Evolutionary conservation across 1,140 invertebrate species (phyloP).

Genomic region (Maconellicoccus hirsutus): DNA sequence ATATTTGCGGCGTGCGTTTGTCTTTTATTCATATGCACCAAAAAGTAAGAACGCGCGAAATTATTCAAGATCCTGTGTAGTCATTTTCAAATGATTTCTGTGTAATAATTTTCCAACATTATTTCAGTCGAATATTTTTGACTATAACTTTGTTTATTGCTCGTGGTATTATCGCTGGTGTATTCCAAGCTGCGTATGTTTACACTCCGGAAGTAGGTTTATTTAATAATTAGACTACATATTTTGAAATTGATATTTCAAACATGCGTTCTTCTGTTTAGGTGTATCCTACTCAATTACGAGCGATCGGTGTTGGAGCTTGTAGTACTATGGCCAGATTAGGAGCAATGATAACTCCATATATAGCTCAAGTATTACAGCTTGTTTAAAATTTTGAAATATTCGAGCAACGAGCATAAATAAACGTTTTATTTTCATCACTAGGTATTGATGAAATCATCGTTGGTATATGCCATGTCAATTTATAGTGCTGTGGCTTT

Average conservation of each 20-base stretch:
- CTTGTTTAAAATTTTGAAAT: not conserved
- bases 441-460: slow-evolving; percentile 56
- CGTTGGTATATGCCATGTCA: slow-evolving; percentile 53
- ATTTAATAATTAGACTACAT: not conserved
- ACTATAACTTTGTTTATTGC: slow-evolving; percentile 80
- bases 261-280: too few relatives aligned
- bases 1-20: slow-evolving; percentile 72
- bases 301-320: slow-evolving; percentile 76
- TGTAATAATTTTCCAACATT: not conserved
- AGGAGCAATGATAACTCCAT: slow-evolving; percentile 85
- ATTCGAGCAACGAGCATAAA: not conserved
- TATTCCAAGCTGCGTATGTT: slow-evolving; percentile 90
- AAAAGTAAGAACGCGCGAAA: slow-evolving; percentile 47
- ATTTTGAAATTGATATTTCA: slow-evolving; percentile 24
- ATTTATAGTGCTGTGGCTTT: slow-evolving; percentile 62
- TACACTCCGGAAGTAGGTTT: slow-evolving; percentile 78
- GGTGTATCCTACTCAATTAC: slow-evolving; percentile 76
- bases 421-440: slow-evolving; percentile 29
- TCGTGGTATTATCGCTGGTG: slow-evolving; percentile 80
- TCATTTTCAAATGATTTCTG: too few relatives aligned
- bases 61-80: not conserved
- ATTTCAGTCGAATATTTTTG: slow-evolving; percentile 57
- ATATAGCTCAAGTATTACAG: slow-evolving; percentile 69
- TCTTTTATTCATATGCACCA: slow-evolving; percentile 61
- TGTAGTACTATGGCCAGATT: slow-evolving; percentile 82